These are phyloP conservation scores for Gephyroberyx darwinii DNA, from an alignment of 2,797 vertebrate species.

Conservation along the genomic window DNA sequence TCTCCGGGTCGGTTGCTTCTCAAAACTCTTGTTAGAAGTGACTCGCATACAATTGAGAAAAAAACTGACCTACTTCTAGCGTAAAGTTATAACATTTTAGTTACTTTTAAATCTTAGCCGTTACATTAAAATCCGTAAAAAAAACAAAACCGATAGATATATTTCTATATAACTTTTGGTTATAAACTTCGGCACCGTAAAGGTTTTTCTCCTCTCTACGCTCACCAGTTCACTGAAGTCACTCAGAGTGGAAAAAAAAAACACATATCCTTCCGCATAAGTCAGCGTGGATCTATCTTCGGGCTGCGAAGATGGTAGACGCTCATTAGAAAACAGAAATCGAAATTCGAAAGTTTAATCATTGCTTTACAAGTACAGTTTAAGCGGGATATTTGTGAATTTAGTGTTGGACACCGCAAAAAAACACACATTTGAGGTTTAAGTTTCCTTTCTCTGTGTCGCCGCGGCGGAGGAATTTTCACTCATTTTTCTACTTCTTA, in stretches of 20 bases:
- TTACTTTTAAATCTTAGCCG: background rate
- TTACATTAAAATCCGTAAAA: constrained; percentile 13
- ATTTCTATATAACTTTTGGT: background rate
- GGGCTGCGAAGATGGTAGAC: constrained; percentile 10
- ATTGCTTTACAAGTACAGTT: rapidly evolving
- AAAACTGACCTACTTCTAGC: background rate
- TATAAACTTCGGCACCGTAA: constrained; percentile 21
- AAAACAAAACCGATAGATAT: background rate
- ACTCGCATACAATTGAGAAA: background rate
- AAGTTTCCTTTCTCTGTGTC: constrained; percentile 59
- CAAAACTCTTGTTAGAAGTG: constrained; percentile 47
- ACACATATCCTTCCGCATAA: constrained; percentile 80
- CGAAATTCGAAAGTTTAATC: rapidly evolving
- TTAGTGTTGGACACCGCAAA: rapidly evolving
- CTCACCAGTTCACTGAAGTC: constrained; percentile 57
- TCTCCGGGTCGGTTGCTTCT: constrained; percentile 67
- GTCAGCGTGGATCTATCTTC: constrained; percentile 68
- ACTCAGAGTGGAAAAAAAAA: constrained; percentile 23
- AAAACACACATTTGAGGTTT: background rate
- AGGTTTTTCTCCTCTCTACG: constrained; percentile 63
- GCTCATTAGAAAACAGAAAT: background rate
- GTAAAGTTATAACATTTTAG: constrained; percentile 33
- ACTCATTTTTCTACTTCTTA: constrained; percentile 80
- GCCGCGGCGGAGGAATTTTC: constrained; percentile 86
- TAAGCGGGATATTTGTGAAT: rapidly evolving